Conservation (phyloP, 2,888 invertebrate genomes). For the Plagiodera versicolora region DNA sequence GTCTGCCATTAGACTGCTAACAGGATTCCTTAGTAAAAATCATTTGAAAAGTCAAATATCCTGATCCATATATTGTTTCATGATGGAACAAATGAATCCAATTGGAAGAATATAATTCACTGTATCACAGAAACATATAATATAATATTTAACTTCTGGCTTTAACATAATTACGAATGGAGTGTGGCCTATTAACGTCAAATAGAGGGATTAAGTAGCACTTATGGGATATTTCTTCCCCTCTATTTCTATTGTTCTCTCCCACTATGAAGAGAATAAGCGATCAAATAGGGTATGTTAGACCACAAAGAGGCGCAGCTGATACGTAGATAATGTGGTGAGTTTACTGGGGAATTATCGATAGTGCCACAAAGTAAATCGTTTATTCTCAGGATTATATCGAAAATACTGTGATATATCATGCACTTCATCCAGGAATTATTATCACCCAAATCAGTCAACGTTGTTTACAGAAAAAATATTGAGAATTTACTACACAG, state of each 20-base stretch:
- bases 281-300: conserved; percentile 32
- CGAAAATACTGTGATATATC: not conserved
- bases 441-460: too few relatives aligned
- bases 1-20: too few relatives aligned
- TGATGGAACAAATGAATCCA: not conserved
- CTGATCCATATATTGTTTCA: not conserved
- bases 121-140: conserved; percentile 37
- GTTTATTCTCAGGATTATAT: not conserved
- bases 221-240: conserved; percentile 40
- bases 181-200: conserved; percentile 43
- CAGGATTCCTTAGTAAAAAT: too few relatives aligned
- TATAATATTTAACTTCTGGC: conserved; percentile 44
- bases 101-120: too few relatives aligned
- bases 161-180: conserved; percentile 43
- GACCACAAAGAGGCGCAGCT: conserved; percentile 35
- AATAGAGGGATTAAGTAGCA: conserved; percentile 46
- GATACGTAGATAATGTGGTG: conserved; percentile 27
- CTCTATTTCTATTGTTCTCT: conserved; percentile 35
- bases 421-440: not conserved
- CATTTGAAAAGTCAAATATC: too few relatives aligned
- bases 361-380: conserved; percentile 1
- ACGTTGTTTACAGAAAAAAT: too few relatives aligned
- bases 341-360: conserved; percentile 12
- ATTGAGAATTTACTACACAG: too few relatives aligned
- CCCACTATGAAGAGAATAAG: conserved; percentile 36